Base-by-base conservation (phyloP, 2,113 vertebrate species). In the Gambusia holbrooki region DNA sequence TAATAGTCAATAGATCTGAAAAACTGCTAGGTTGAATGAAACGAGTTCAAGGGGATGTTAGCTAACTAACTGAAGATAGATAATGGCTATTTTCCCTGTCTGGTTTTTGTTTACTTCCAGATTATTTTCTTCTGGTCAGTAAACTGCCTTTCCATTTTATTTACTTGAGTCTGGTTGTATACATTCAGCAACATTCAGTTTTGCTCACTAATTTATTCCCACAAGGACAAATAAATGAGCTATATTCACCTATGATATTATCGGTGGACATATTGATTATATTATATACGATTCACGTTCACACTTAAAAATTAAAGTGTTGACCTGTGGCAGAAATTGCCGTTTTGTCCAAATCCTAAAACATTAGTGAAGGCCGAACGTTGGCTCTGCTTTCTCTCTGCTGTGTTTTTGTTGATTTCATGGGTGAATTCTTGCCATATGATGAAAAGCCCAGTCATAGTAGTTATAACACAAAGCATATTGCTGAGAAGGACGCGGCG, bases 401-500 rank as follows among this genome's bases (percentile, higher is more conserved):
- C 22, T 58, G 51, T 7, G 62, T 17, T 63, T 15, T 0, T 5
- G 61, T 60, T 45, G 45, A 48, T 48, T 48, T 48, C 45, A 48
- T 7, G 45, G 0, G 28, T 54, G 68, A 62, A 33, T 62, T 61
- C 69, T 77, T 25, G 10, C 63, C 63, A 14, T 63, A 40, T 65
- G 40, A 81, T 33, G 27, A 84, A 77, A 79, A 69, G 10, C 66
- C 37, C 42, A 54, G 51, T 29, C 63, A 66, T 10, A 1, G 73
- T 65, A 37, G 71, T 78, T 71, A 67, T 30, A 32, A 66, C 74
- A 22, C 71, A 74, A 73, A 82, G 69, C 77, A 86, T 84, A 80
- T 87, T 74, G 79, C 80, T 62, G 73, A 35, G 82, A 64, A 71
- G 71, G 81, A 81, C 58, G n/a, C 81, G 28, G 75, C 66, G 0